Percentiles rank a stretch among this genome's conserved stretches.
Evolutionary conservation across 2,888 invertebrate species (phyloP).

Genomic region (Poecilobothrus nobilitatus): DNA sequence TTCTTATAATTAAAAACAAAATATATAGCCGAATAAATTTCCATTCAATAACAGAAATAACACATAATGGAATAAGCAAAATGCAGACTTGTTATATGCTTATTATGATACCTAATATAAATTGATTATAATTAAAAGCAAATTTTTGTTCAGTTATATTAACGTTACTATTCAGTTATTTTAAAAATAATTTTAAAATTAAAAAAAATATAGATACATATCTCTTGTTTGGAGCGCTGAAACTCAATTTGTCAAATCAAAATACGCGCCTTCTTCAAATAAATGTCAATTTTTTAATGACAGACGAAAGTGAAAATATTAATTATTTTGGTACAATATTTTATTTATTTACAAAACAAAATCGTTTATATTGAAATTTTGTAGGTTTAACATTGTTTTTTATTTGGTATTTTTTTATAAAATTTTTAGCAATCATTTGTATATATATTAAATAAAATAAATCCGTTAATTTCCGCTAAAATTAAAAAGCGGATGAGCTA

Average conservation of each 20-base stretch:
- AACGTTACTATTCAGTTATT: too few species aligned
- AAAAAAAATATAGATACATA: too few species aligned
- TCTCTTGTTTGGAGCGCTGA: too few species aligned
- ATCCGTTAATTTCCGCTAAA: neutral
- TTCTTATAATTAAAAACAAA: too few species aligned
- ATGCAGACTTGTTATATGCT: too few species aligned
- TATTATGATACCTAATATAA: too few species aligned
- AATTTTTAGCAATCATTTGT: neutral
- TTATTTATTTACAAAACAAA: constrained; percentile 3
- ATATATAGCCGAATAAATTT: too few species aligned
- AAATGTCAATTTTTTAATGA: neutral
- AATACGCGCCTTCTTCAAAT: neutral
- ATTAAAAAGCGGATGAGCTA: constrained; percentile 4
- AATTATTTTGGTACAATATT: neutral
- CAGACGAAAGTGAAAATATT: neutral
- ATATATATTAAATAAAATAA: neutral
- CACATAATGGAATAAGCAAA: too few species aligned
- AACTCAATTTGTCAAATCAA: neutral
- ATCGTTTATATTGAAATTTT: neutral
- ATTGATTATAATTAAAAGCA: too few species aligned
- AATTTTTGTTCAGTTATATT: too few species aligned
- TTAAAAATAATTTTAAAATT: too few species aligned
- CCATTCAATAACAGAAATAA: too few species aligned
- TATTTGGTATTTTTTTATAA: neutral
- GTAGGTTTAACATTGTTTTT: neutral